Conservation (phyloP, 2,888 invertebrate species). For the Odontothrips loti region DNA sequence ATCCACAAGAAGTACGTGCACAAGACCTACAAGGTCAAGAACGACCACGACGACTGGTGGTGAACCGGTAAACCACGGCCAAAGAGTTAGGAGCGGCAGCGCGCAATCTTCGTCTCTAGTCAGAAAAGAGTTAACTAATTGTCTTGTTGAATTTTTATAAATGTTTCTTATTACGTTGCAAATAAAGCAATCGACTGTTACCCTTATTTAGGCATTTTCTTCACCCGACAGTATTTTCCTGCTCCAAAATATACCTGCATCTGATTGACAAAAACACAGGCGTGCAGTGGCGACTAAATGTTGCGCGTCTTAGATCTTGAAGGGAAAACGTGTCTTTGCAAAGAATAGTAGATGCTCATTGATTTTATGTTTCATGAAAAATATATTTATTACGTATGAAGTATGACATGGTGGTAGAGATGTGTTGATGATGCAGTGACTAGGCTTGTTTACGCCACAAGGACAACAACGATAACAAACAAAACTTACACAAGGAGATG, state of each 20-base stretch:
- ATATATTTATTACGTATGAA: conserved; percentile 23
- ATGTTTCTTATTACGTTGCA: not conserved
- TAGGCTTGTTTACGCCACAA: not conserved
- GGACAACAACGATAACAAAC: conserved; percentile 4
- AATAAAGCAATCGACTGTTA: conserved; percentile 1
- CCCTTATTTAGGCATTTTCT: too few relatives aligned
- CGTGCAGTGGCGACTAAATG: too few relatives aligned
- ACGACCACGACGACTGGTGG: conserved; percentile 21
- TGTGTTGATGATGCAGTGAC: conserved; percentile 26
- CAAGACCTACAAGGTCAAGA: conserved; percentile 5
- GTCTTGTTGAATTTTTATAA: conserved; percentile 6
- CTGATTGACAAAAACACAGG: too few relatives aligned
- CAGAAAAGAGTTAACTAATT: not conserved
- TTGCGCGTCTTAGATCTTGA: too few relatives aligned
- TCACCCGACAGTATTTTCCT: too few relatives aligned
- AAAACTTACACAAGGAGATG: not conserved
- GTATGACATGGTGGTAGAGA: conserved; percentile 16
- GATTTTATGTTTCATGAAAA: not conserved
- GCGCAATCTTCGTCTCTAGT: conserved; percentile 9
- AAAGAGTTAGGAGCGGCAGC: not conserved
- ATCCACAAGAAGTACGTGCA: conserved; percentile 21
- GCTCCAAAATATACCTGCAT: too few relatives aligned
- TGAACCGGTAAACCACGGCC: not conserved
- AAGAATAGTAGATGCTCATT: too few relatives aligned
- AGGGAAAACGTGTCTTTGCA: too few relatives aligned